Conservation (phyloP, 1,140 invertebrate species). For the Euborellia annulipes region DNA sequence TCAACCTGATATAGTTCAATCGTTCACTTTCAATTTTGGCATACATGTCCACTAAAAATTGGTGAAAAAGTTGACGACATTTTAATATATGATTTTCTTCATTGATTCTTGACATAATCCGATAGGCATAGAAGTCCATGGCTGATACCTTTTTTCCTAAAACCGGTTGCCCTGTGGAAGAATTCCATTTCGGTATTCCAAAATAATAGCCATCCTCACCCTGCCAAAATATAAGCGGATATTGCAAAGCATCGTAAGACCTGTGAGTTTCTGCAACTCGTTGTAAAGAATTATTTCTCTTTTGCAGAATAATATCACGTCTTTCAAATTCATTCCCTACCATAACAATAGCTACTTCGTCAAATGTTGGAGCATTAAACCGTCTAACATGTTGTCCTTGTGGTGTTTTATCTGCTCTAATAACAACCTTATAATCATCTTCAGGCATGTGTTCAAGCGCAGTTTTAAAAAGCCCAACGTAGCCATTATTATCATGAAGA, state of each 20-base stretch:
- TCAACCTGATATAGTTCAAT: slow-evolving; percentile 21
- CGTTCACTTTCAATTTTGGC: slow-evolving; percentile 25
- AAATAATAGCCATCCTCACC: slow-evolving; percentile 19
- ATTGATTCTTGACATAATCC: slow-evolving; percentile 19
- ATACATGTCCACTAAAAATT: slow-evolving; percentile 27
- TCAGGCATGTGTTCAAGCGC: slow-evolving; percentile 15
- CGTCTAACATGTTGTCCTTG: slow-evolving; percentile 19
- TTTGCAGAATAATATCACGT: slow-evolving; percentile 19
- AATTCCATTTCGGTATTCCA: no score
- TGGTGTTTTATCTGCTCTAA: slow-evolving; percentile 22
- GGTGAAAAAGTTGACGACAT: slow-evolving; percentile 22
- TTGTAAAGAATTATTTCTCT: slow-evolving; percentile 13
- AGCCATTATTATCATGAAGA: slow-evolving; percentile 23
- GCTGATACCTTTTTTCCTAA: slow-evolving; percentile 17
- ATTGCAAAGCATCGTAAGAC: slow-evolving; percentile 24
- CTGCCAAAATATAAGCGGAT: slow-evolving; percentile 23
- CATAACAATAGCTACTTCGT: slow-evolving; percentile 24
- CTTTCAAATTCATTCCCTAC: slow-evolving; percentile 21
- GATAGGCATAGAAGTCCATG: slow-evolving; percentile 20
- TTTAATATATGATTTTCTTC: slow-evolving; percentile 19
- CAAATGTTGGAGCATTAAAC: slow-evolving; percentile 22
- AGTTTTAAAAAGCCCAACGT: slow-evolving; percentile 23
- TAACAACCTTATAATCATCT: slow-evolving; percentile 20
- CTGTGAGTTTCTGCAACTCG: slow-evolving; percentile 18
- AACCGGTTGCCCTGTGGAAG: slow-evolving; percentile 1